Conservation (phyloP, 2,113 vertebrate species). For the Pica pica region DNA sequence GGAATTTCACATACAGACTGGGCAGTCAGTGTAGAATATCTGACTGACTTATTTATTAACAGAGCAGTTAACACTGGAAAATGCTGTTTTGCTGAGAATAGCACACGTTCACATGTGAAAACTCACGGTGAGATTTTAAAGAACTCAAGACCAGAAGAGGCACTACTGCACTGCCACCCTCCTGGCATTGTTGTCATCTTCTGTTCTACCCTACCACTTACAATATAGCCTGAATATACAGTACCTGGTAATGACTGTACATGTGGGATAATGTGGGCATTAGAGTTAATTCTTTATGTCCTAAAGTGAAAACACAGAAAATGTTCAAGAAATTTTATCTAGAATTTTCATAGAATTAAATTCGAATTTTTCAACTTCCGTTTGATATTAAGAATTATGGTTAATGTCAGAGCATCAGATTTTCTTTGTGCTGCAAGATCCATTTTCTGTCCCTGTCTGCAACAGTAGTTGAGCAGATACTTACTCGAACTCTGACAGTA, state of each 20-base stretch:
- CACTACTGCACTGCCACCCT: neutral
- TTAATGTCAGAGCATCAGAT: neutral
- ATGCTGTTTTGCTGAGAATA: neutral
- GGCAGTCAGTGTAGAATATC: neutral
- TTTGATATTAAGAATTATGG: neutral
- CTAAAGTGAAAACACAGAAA: neutral
- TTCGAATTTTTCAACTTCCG: neutral
- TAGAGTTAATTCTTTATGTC: neutral
- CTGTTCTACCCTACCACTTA: neutral
- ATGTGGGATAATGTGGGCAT: neutral
- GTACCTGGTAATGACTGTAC: no score
- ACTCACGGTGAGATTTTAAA: neutral
- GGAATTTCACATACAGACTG: neutral
- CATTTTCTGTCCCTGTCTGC: neutral
- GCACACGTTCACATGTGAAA: neutral
- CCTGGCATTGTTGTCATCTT: neutral
- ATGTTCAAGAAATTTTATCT: neutral
- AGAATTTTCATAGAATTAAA: neutral
- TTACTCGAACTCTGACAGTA: neutral
- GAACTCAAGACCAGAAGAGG: neutral
- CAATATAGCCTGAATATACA: neutral
- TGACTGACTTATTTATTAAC: neutral
- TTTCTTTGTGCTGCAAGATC: neutral
- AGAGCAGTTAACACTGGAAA: neutral
- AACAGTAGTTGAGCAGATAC: neutral